Percentiles rank a stretch among this genome's conserved stretches.
Evolutionary conservation across 2,797 vertebrate genomes (phyloP).

Genomic region (Gallinago nigripennis): DNA sequence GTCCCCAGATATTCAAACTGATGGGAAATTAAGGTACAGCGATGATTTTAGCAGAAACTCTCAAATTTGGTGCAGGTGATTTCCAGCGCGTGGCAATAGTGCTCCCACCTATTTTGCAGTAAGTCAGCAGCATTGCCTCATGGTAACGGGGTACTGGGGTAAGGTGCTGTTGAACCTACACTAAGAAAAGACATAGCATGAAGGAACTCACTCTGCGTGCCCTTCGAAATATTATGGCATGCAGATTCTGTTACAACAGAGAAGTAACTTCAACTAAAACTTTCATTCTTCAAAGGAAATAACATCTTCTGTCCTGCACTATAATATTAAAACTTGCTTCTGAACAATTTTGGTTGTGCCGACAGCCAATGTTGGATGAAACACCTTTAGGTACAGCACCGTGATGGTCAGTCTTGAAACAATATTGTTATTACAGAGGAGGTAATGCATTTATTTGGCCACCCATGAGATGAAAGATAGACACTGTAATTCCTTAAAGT

Average conservation of each 20-base stretch:
- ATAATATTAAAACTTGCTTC: not conserved
- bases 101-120: not conserved
- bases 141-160: fast-evolving
- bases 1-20: not conserved
- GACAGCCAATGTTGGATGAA: not conserved
- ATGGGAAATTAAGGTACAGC: not conserved
- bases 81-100: not conserved
- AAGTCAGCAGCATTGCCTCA: not conserved
- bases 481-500: not conserved
- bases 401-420: not conserved
- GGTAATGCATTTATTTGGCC: not conserved
- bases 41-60: not conserved
- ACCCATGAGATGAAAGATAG: not conserved
- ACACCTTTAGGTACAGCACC: not conserved
- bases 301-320: not conserved
- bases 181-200: fast-evolving
- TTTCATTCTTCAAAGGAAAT: not conserved
- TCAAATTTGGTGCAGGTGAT: not conserved
- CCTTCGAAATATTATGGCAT: not conserved
- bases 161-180: not conserved
- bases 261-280: not conserved
- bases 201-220: not conserved
- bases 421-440: not conserved
- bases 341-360: not conserved
- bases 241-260: not conserved